Conservation (phyloP, 2,888 invertebrate species). For the Odontocolon sp. region DNA sequence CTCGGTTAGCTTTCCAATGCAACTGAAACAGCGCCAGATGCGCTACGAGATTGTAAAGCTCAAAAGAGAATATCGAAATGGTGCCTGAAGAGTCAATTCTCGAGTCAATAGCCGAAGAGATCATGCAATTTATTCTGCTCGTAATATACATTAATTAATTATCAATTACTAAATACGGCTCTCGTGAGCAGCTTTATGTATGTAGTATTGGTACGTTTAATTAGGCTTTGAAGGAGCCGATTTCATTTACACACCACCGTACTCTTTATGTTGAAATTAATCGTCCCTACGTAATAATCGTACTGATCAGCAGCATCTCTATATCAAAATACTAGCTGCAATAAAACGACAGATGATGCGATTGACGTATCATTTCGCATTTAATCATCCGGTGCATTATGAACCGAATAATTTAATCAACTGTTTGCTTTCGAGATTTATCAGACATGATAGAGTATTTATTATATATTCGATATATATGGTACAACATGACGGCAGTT, state of each 20-base stretch:
- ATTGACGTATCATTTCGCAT: background rate
- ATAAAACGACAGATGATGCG: background rate
- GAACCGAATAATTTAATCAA: too few species aligned
- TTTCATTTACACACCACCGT: too few species aligned
- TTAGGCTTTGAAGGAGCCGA: too few species aligned
- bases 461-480: too few species aligned
- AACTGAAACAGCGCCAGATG: conserved; percentile 6
- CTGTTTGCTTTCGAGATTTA: background rate
- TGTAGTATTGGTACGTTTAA: too few species aligned
- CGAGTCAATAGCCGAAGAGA: background rate
- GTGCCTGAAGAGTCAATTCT: conserved; percentile 17
- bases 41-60: conserved; percentile 3
- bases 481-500: too few species aligned
- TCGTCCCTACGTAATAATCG: background rate
- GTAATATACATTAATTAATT: background rate
- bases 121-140: background rate
- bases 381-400: conserved; percentile 1
- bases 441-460: too few species aligned
- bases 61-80: conserved; percentile 9
- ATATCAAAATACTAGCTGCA: background rate
- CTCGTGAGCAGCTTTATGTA: too few species aligned
- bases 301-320: background rate
- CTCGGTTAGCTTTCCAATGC: conserved; percentile 7
- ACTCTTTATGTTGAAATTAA: background rate
- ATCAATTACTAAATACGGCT: background rate